Evolutionary conservation across 2,797 vertebrate species (phyloP), one percentile per base, ranked within the genome.

Genomic region (Gambusia yucatana): DNA sequence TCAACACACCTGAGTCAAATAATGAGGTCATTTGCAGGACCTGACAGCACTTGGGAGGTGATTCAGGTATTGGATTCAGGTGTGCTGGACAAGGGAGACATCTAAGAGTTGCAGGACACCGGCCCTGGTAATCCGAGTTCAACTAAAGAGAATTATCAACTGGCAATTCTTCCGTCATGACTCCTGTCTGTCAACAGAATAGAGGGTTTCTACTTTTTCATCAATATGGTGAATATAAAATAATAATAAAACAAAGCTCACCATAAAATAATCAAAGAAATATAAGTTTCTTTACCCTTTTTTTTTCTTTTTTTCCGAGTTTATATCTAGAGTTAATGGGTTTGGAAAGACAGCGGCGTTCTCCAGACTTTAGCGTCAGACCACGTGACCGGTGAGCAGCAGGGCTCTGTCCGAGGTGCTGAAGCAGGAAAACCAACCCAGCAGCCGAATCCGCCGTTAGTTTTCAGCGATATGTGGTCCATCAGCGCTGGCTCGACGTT

Each of bases 331-430:
- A 43, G 8, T 43, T 43, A 43, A 43, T 43, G 41, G 41, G 41
- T 43, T 43, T 43, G 41, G 9, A 43, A 44, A 59, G 57, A 63
- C 16, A 46, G 3, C 8, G 69, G 11, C 6, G 44, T 30, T 17
- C 14, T 46, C 43, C n/a, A 17, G 61, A 63, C 59, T 22, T 1
- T 17, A 3, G 13, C 59, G 14, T 63, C 59, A 28, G 57, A 28
- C n/a, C 33, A 65, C 61, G 33, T 65, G 61, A 65, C 61, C 36
- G 61, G 3, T 36, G 17, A 65, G 28, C 61, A 67, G 20, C 63
- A 22, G 14, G 33, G 17, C 33, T 67, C 71, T 72, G 44, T 72
- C 70, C 46, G 16, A 22, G 70, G 70, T 72, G 46, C 44, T 72
- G 46, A 72, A 30, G 20, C n/a, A 11, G 44, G 57, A 33, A 5